A percentile compares a stretch with the other conserved stretches of the same genome.
These are phyloP conservation scores for Girardinichthys multiradiatus DNA, from an alignment of 2,113 vertebrate genomes.

Conservation along the genomic window DNA sequence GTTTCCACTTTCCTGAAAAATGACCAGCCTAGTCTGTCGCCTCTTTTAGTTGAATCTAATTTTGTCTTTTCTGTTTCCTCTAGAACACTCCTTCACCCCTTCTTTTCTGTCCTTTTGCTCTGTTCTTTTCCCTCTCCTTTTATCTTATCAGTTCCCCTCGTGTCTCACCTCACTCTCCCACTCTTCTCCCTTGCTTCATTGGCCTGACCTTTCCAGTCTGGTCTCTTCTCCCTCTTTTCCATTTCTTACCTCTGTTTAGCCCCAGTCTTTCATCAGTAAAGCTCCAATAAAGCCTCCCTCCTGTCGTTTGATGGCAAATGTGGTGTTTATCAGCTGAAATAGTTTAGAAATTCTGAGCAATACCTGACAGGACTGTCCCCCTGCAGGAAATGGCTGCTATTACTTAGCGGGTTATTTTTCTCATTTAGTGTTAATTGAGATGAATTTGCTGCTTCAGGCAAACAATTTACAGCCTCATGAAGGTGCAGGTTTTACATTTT, in stretches of 20 bases:
- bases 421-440: conserved; percentile 59
- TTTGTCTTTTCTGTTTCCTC: conserved; percentile 18
- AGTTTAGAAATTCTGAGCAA: conserved; percentile 35
- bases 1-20: conserved; percentile 50
- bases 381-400: conserved; percentile 23
- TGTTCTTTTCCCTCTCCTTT: conserved; percentile 9
- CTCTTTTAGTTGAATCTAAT: conserved; percentile 26
- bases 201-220: conserved; percentile 54
- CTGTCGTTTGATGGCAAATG: conserved; percentile 3
- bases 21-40: conserved; percentile 9
- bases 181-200: conserved; percentile 17
- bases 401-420: conserved; percentile 39
- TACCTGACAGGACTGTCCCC: conserved; percentile 31
- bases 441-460: conserved; percentile 41
- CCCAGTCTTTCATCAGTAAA: conserved; percentile 32
- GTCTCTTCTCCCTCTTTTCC: conserved; percentile 10
- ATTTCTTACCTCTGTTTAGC: conserved; percentile 34
- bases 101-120: conserved; percentile 33
- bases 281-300: conserved; percentile 18
- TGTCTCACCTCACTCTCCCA: conserved; percentile 22
- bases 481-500: conserved; percentile 45
- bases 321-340: conserved; percentile 23
- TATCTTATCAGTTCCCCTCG: conserved; percentile 22
- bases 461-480: conserved; percentile 50
- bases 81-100: conserved; percentile 6